phyloP scores from a whole-genome alignment of 2,113 vertebrate genomes.

The human (Homo sapiens) region GRCh38 chr13:75406001-75406500 shows the following conservation, averaged over 20 bases:
- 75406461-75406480: neutral
- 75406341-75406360: neutral
- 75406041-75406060: neutral
- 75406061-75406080: slow-evolving; percentile 37
- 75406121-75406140: neutral
- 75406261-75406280: neutral
- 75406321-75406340: neutral
- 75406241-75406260: neutral
- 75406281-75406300: neutral
- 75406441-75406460: neutral
- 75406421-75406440: neutral
- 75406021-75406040: neutral
- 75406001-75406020: slow-evolving; percentile 8
- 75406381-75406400: neutral
- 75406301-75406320: neutral
- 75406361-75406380: neutral
- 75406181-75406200: slow-evolving; percentile 35
- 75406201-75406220: neutral
- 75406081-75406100: slow-evolving; percentile 52
- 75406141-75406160: neutral
- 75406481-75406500: slow-evolving; percentile 24
- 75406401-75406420: neutral
- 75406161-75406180: slow-evolving; percentile 7
- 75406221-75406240: neutral
- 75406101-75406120: neutral